A percentile compares a stretch with the other conserved stretches of the same genome.
These are phyloP conservation scores for Bombycilla garrulus DNA, from an alignment of 2,113 vertebrate species.

Conservation along the genomic window DNA sequence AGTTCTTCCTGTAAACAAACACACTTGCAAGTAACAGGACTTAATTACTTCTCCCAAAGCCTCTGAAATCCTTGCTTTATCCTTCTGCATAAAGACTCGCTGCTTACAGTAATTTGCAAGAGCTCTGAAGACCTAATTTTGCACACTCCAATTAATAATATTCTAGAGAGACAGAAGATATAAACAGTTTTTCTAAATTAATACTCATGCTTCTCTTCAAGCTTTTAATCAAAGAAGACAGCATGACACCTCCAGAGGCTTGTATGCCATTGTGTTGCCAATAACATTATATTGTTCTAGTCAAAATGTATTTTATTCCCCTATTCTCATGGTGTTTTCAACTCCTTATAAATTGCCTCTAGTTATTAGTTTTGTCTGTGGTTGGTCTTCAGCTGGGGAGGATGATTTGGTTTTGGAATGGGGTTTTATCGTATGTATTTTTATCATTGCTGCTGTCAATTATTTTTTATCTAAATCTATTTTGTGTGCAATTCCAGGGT, in stretches of 20 bases:
- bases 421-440: neutral
- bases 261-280: conserved; percentile 24
- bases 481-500: neutral
- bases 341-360: neutral
- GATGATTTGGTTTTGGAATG: neutral
- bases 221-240: conserved; percentile 61
- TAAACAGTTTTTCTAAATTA: conserved; percentile 51
- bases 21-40: neutral
- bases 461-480: neutral
- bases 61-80: conserved; percentile 3
- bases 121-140: conserved; percentile 28
- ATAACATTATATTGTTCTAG: neutral
- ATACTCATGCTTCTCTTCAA: conserved; percentile 32
- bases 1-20: neutral
- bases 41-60: conserved; percentile 11
- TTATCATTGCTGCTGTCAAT: neutral
- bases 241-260: conserved; percentile 39
- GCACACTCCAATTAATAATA: conserved; percentile 40
- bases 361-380: conserved; percentile 36
- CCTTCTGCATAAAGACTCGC: neutral
- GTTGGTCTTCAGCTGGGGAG: conserved; percentile 5
- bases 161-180: conserved; percentile 20
- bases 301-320: neutral
- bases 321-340: neutral
- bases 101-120: neutral